Evolutionary conservation across 2,113 vertebrate species (phyloP).

Genomic region (Anguilla rostrata): DNA sequence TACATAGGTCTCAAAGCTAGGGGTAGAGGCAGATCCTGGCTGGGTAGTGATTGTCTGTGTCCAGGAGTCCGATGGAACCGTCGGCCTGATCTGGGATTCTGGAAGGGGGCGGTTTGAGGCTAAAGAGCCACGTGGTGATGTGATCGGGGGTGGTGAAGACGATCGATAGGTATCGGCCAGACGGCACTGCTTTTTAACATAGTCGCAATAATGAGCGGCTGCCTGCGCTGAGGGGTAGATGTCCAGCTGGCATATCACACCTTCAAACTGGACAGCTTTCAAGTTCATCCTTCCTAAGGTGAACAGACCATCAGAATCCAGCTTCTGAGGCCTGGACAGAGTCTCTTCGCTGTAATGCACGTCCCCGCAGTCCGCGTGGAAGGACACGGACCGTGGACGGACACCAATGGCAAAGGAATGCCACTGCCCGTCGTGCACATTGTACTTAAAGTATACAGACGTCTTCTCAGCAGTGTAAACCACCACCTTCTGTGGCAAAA

Average conservation of each 20-base stretch:
- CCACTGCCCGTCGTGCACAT: constrained; percentile 81
- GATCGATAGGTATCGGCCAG: constrained; percentile 80
- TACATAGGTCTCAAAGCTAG: constrained; percentile 27
- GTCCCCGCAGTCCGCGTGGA: constrained; percentile 81
- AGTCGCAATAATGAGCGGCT: constrained; percentile 85
- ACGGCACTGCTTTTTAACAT: constrained; percentile 84
- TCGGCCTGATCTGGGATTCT: constrained; percentile 16
- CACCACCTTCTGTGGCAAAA: constrained; percentile 80
- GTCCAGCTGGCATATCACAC: constrained; percentile 88
- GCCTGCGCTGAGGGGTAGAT: constrained; percentile 85
- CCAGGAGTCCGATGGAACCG: constrained; percentile 1
- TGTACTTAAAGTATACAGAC: constrained; percentile 79
- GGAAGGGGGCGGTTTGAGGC: constrained; percentile 21
- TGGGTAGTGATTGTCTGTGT: constrained; percentile 2
- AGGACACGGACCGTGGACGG: constrained; percentile 70
- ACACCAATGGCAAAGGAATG: constrained; percentile 82
- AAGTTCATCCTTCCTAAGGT: constrained; percentile 86
- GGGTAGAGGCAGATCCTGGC: not conserved
- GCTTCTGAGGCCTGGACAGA: constrained; percentile 65
- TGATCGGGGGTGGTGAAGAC: constrained; percentile 31
- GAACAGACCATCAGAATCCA: constrained; percentile 74
- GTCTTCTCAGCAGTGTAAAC: constrained; percentile 81
- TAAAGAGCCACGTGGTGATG: constrained; percentile 42
- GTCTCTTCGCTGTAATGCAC: constrained; percentile 73
- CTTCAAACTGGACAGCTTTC: constrained; percentile 81